Evolutionary conservation across 2,113 vertebrate genomes (phyloP).

Genomic region (Misgurnus mizolepis): DNA sequence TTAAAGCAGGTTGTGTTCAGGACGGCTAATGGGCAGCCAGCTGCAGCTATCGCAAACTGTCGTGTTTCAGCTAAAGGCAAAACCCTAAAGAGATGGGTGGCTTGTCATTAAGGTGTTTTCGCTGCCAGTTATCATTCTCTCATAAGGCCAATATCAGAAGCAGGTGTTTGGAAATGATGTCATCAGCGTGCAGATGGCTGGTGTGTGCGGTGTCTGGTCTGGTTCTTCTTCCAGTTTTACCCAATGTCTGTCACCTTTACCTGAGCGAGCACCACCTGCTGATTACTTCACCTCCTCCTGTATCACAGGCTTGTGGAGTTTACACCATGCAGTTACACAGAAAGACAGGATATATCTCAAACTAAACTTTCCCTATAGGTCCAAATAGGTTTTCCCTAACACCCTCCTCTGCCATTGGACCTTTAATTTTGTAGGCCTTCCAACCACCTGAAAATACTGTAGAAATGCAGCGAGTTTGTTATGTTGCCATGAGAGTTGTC

Average conservation of each 20-base stretch:
- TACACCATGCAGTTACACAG: neutral
- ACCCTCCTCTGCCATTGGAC: no score
- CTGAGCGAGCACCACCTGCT: conserved; percentile 10
- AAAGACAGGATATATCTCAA: no score
- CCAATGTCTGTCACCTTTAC: conserved; percentile 5
- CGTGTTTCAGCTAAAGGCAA: conserved; percentile 19
- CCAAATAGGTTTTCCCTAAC: neutral
- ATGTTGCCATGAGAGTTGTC: conserved; percentile 8
- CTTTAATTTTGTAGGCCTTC: neutral
- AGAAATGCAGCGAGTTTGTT: neutral
- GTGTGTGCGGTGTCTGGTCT: neutral
- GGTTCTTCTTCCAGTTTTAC: conserved; percentile 11
- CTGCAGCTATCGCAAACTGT: conserved; percentile 31
- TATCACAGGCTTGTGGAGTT: neutral
- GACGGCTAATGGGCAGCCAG: conserved; percentile 1
- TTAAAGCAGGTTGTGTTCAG: conserved; percentile 34
- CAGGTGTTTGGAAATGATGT: conserved; percentile 37
- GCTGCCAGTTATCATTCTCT: neutral
- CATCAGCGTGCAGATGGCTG: conserved; percentile 10
- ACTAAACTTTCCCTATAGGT: neutral
- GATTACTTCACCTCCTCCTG: neutral
- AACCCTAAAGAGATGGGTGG: conserved; percentile 20
- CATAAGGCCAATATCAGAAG: conserved; percentile 27
- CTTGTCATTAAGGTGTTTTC: conserved; percentile 16
- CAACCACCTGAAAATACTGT: no score